Percentiles rank a stretch among this genome's conserved stretches.
Evolutionary conservation across 2,113 vertebrate genomes (phyloP).

Genomic region (Colinus virginianus): DNA sequence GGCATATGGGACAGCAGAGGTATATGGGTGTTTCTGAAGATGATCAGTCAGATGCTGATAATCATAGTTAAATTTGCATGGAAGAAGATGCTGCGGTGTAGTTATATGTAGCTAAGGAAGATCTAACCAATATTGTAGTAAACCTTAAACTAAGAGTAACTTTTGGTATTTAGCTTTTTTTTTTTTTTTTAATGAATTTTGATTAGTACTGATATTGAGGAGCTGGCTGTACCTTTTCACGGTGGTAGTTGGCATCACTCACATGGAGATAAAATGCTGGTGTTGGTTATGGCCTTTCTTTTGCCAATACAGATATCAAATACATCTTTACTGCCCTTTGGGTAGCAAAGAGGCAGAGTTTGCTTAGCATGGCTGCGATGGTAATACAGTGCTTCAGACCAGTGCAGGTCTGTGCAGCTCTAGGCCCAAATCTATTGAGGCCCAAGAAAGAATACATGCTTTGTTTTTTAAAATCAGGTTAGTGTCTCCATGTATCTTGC

Average conservation of each 20-base stretch:
- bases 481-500: not conserved
- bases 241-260: not conserved
- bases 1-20: not conserved
- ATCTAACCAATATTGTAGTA: not conserved
- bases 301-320: not conserved
- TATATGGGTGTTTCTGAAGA: not conserved
- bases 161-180: not conserved
- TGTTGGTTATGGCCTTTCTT: not conserved
- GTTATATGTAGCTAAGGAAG: not conserved
- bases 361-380: not conserved
- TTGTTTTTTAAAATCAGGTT: not conserved
- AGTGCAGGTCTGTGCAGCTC: not conserved
- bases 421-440: not conserved
- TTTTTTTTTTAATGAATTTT: not conserved
- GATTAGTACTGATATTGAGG: not conserved
- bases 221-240: not conserved
- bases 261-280: not conserved
- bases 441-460: not conserved
- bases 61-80: accelerated
- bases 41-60: not conserved
- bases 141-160: not conserved
- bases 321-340: not conserved
- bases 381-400: not conserved
- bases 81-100: not conserved
- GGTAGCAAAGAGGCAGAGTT: not conserved